Conservation (phyloP, 1,140 invertebrate species). For the Ceratina japonica region DNA sequence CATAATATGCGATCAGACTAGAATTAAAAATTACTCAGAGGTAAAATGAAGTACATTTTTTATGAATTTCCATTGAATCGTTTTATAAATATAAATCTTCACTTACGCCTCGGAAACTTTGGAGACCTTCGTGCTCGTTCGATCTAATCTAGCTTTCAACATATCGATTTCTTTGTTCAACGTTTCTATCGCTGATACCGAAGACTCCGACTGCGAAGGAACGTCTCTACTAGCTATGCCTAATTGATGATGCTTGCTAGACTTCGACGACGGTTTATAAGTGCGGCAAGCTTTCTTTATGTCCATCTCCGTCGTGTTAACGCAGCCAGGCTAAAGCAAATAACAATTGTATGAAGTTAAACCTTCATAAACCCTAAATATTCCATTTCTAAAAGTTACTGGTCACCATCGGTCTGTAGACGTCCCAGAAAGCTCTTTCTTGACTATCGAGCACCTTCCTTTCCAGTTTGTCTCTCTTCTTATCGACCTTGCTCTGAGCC, state of each 20-base stretch:
- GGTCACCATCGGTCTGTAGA: constrained; percentile 98
- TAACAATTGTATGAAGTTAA: too few relatives aligned
- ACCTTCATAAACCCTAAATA: too few relatives aligned
- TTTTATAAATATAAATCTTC: too few relatives aligned
- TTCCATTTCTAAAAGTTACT: too few relatives aligned
- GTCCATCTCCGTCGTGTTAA: constrained; percentile 99
- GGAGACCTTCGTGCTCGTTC: constrained; percentile 96
- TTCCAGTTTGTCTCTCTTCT: constrained; percentile 98
- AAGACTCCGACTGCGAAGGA: constrained; percentile 82
- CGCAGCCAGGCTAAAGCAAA: constrained; percentile 96
- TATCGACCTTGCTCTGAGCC: constrained; percentile 95
- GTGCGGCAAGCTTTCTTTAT: constrained; percentile 97
- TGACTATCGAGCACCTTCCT: constrained; percentile 99
- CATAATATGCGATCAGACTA: constrained; percentile 95
- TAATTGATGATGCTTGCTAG: constrained; percentile 79
- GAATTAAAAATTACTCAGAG: constrained; percentile 41
- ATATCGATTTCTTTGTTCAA: constrained; percentile 83
- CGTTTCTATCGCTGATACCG: constrained; percentile 78
- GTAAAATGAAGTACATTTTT: not conserved
- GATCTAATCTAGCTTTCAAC: constrained; percentile 89
- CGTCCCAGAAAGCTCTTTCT: constrained; percentile 99
- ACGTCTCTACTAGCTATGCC: constrained; percentile 80
- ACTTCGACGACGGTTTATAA: constrained; percentile 84
- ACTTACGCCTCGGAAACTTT: constrained; percentile 98
- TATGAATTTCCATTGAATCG: too few relatives aligned